Evolutionary conservation across 2,797 vertebrate species (phyloP).

Genomic region (Molothrus ater): DNA sequence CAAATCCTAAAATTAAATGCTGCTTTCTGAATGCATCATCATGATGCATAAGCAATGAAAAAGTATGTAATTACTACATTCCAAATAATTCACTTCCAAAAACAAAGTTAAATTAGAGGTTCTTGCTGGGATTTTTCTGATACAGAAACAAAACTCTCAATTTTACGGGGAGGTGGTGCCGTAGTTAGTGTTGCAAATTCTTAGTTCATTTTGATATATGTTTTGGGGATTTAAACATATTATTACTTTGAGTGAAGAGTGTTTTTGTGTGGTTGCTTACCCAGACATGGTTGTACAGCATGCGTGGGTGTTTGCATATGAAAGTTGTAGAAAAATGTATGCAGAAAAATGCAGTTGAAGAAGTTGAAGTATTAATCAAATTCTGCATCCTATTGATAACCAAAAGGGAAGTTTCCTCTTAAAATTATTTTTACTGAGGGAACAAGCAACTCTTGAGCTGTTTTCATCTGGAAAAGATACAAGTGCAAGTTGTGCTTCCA

Average conservation of each 20-base stretch:
- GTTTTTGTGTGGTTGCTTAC: background rate
- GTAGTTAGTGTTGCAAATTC: background rate
- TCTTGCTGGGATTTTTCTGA: background rate
- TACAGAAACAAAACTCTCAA: background rate
- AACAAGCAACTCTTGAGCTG: background rate
- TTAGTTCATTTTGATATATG: background rate
- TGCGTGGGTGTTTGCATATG: accelerated
- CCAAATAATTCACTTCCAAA: background rate
- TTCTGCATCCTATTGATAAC: background rate
- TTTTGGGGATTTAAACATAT: background rate
- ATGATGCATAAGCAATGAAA: background rate
- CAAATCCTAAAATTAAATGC: background rate
- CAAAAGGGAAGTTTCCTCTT: background rate
- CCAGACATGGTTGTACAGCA: background rate
- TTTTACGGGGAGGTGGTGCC: background rate
- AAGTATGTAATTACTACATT: slow-evolving; percentile 3
- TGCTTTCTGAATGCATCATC: background rate
- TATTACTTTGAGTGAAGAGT: background rate
- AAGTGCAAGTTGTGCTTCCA: background rate
- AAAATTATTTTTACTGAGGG: background rate
- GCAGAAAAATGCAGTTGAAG: background rate
- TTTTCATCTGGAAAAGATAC: background rate
- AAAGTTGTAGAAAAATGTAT: background rate
- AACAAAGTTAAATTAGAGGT: background rate
- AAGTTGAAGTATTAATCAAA: background rate